Evolutionary conservation across 2,797 vertebrate species (phyloP), one percentile per base, ranked within the genome.

Genomic region (Neosilurus mollespiculum): DNA sequence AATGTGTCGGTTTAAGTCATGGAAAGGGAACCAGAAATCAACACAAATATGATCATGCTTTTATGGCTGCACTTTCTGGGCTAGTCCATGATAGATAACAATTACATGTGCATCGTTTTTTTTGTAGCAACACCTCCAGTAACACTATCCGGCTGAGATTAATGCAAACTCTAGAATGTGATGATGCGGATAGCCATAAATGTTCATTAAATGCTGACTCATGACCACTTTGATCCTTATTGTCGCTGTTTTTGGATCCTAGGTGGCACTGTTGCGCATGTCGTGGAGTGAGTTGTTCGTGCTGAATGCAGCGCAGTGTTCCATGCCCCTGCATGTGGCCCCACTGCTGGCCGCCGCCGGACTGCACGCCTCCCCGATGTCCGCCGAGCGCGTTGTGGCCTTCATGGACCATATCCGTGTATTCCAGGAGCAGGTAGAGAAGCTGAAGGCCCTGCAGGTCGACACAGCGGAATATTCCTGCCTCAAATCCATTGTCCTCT

Each of bases 351-450:
- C 96, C 0, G 95, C 96, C 0, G 96, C 96, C 0, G 96, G 96
- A 79, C 94, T 96, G 76, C 96, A 96, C 11, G 96, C 95, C 24
- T 95, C 95, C 0, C 96, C 96, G 64, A 95, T 96, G 96, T 95
- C 95, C 0, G 95, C 96, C 0, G 96, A 96, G 81, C 93, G 95
- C 0, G 96, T 96, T 56, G 96, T 96, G 88, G 96, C 96, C 85
- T 96, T 96, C 93, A 96, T 96, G 96, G 96, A 96, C 91, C 96
- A 97, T 92, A 95, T 96, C 90, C 94, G 96, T 0, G 93, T 96
- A 85, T 96, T 97, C 93, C 96, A 96, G 86, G 96, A 96, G 91
- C 96, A 96, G 91, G 95, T 96, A 91, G 96, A 96, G 92, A 96
- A 96, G 91, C 95, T 97, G 89, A 96, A 95, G 91, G 95, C 91